Percentiles rank a stretch among this genome's conserved stretches.
Evolutionary conservation across 2,888 invertebrate genomes (phyloP).

Genomic region (Phrixothrix hirtus): DNA sequence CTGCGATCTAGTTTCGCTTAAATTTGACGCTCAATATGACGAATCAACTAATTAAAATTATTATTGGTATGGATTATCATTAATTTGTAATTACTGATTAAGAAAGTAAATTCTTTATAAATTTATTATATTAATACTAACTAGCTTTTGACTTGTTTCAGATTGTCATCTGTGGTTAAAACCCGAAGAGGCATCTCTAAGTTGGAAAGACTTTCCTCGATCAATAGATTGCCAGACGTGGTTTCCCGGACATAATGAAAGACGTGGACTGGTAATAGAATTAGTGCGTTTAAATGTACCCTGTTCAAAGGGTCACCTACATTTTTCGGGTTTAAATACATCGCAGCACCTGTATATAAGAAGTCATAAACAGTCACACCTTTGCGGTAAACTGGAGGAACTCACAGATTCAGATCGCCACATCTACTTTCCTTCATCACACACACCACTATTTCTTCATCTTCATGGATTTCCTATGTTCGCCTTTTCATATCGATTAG

Average conservation of each 20-base stretch:
- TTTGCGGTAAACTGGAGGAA: conserved; percentile 75
- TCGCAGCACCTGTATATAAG: conserved; percentile 46
- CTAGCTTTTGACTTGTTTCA: no score
- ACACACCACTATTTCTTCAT: conserved; percentile 58
- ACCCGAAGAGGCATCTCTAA: conserved; percentile 57
- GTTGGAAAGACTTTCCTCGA: conserved; percentile 61
- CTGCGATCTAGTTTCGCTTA: no score
- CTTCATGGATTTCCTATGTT: conserved; percentile 69
- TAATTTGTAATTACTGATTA: no score
- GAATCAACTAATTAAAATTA: no score
- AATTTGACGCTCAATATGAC: no score
- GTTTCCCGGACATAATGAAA: conserved; percentile 55
- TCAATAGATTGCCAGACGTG: conserved; percentile 61
- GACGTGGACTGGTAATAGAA: conserved; percentile 66
- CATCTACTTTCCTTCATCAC: conserved; percentile 62
- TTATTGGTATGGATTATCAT: no score
- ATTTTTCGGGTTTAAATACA: conserved; percentile 58
- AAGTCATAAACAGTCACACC: conserved; percentile 50
- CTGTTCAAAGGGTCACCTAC: conserved; percentile 64
- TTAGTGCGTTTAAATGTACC: conserved; percentile 72
- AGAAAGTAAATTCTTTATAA: no score
- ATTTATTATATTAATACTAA: no score
- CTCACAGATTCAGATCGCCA: conserved; percentile 62
- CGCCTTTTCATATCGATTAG: conserved; percentile 67
- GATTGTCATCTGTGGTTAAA: conserved; percentile 64